phyloP scores from a whole-genome alignment of 2,888 invertebrate species.

The Encarsia formosa region DNA sequence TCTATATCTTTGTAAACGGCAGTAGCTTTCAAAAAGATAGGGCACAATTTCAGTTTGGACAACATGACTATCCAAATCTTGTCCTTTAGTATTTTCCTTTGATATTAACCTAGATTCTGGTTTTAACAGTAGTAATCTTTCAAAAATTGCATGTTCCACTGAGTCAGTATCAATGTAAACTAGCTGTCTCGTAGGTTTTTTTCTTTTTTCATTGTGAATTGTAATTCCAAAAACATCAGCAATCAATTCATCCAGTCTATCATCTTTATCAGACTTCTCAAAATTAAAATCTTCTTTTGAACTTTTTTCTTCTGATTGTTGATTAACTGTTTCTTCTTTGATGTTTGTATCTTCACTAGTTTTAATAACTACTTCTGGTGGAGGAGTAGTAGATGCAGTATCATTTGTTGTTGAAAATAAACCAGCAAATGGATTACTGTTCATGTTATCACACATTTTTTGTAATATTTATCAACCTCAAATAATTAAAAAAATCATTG shows the following conservation, averaged over 20 bases:
- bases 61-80: conserved; percentile 52
- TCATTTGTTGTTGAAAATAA: conserved; percentile 45
- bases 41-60: conserved; percentile 62
- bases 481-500: conserved; percentile 15
- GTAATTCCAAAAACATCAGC: conserved; percentile 73
- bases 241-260: conserved; percentile 57
- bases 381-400: conserved; percentile 37
- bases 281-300: not conserved
- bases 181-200: conserved; percentile 51
- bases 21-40: conserved; percentile 70
- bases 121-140: conserved; percentile 64
- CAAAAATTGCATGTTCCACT: conserved; percentile 74
- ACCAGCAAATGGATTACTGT: conserved; percentile 51
- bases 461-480: conserved; percentile 1
- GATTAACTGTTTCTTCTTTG: not conserved
- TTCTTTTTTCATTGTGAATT: conserved; percentile 55
- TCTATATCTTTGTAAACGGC: conserved; percentile 53
- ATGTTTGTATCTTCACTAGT: conserved; percentile 7
- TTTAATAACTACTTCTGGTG: conserved; percentile 21
- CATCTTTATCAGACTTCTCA: conserved; percentile 25
- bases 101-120: conserved; percentile 56
- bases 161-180: conserved; percentile 67
- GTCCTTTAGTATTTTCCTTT: conserved; percentile 46
- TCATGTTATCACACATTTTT: conserved; percentile 44
- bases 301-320: conserved; percentile 2